Evolutionary conservation across 2,888 invertebrate species (phyloP).

Genomic region (Hirtodrosophila cameraria): DNA sequence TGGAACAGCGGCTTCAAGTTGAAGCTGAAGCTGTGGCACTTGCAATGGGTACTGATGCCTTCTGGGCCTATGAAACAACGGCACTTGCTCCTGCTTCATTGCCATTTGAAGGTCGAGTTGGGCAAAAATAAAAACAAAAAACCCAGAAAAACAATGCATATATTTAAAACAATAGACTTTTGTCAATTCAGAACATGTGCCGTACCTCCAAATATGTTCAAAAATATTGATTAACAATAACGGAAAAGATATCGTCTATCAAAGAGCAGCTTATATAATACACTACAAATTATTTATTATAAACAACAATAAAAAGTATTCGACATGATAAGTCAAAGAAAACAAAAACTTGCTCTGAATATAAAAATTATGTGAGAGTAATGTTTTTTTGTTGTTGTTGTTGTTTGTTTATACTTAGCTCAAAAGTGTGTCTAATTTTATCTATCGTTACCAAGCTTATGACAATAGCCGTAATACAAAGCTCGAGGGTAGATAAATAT

Average conservation of each 20-base stretch:
- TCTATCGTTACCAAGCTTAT: constrained; percentile 29
- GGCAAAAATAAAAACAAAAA: constrained; percentile 9
- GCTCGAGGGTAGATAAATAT: constrained; percentile 48
- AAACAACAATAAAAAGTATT: constrained; percentile 11
- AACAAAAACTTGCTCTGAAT: constrained; percentile 1
- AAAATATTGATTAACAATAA: constrained; percentile 41
- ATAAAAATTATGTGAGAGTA: constrained; percentile 21
- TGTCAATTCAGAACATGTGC: constrained; percentile 67
- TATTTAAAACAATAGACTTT: constrained; percentile 46
- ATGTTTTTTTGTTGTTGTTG: background rate
- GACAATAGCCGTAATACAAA: constrained; percentile 26
- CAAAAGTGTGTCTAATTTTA: constrained; percentile 48
- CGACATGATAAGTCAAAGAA: constrained; percentile 13
- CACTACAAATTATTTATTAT: constrained; percentile 2
- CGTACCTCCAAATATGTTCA: constrained; percentile 28
- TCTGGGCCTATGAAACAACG: constrained; percentile 52
- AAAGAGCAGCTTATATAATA: constrained; percentile 14
- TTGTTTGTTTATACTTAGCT: constrained; percentile 11
- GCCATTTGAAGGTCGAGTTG: constrained; percentile 63
- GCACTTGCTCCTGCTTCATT: constrained; percentile 62
- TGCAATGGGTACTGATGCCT: constrained; percentile 52
- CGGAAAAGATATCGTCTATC: constrained; percentile 5
- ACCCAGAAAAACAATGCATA: constrained; percentile 17
- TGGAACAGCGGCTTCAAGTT: constrained; percentile 4
- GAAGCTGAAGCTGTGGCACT: constrained; percentile 40